phyloP scores from a whole-genome alignment of 2,113 vertebrate species.

The Clarias magur region DNA sequence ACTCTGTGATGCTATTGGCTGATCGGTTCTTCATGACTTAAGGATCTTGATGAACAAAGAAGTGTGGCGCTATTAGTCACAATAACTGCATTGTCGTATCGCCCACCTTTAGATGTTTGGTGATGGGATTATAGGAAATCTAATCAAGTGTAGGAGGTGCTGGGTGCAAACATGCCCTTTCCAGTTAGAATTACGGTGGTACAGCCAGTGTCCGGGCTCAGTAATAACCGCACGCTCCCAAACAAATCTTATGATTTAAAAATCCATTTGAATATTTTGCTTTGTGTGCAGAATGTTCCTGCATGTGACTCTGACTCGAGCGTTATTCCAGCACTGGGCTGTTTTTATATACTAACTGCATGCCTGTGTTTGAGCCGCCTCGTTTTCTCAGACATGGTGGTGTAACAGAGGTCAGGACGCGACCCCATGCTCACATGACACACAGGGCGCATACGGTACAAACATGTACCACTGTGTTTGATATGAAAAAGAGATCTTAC shows the following conservation, averaged over 20 bases:
- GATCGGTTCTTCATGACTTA: background rate
- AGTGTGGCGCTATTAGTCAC: background rate
- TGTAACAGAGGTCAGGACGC: constrained; percentile 38
- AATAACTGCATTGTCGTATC: background rate
- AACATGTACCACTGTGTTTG: background rate
- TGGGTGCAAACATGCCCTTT: constrained; percentile 33
- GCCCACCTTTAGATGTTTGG: constrained; percentile 40
- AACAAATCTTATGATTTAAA: background rate
- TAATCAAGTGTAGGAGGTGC: constrained; percentile 39
- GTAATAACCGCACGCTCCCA: background rate
- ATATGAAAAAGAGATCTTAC: constrained; percentile 16
- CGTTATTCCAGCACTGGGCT: background rate
- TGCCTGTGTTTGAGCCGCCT: constrained; percentile 44
- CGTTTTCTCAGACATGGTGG: constrained; percentile 4
- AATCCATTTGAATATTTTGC: constrained; percentile 22
- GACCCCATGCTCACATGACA: constrained; percentile 31
- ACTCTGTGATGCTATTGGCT: background rate
- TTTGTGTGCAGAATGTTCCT: constrained; percentile 64
- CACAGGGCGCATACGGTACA: background rate
- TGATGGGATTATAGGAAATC: constrained; percentile 8
- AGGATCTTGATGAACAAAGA: background rate
- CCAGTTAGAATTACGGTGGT: background rate
- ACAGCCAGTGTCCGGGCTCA: background rate
- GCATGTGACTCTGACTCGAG: constrained; percentile 54
- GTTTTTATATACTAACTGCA: constrained; percentile 64